These are phyloP conservation scores for Netelia inedita DNA, from an alignment of 2,888 invertebrate species.

Conservation along the genomic window DNA sequence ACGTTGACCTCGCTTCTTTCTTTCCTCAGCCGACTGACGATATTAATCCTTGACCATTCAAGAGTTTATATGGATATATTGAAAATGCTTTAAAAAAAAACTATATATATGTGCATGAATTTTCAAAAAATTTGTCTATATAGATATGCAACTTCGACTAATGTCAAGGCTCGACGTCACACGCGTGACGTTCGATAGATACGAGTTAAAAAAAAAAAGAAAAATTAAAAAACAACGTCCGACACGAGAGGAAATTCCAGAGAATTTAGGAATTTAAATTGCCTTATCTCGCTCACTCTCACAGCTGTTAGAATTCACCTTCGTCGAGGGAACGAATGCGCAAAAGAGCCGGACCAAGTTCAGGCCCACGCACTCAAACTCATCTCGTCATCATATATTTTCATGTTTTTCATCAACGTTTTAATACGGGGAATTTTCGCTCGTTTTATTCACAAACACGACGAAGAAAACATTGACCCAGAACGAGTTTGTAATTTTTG, in stretches of 20 bases:
- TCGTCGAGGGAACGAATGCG: not conserved
- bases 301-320: not conserved
- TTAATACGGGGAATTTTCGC: not conserved
- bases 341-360: not conserved
- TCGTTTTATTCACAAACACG: not conserved
- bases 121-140: conserved; percentile 23
- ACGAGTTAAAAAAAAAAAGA: conserved; percentile 15
- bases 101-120: conserved; percentile 2
- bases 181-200: conserved; percentile 3
- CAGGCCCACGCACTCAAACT: conserved; percentile 22
- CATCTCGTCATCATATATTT: conserved; percentile 14
- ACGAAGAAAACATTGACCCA: no score
- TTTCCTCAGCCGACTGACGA: not conserved
- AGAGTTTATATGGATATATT: no score
- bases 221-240: conserved; percentile 12
- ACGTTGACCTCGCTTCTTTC: conserved; percentile 64
- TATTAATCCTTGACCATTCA: no score
- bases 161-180: conserved; percentile 16
- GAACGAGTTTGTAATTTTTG: no score
- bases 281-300: conserved; percentile 26
- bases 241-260: conserved; percentile 28
- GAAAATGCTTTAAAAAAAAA: no score
- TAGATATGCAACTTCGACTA: conserved; percentile 23
- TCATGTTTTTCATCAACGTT: not conserved
- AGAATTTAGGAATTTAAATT: conserved; percentile 45